Base-by-base conservation (phyloP, 2,888 invertebrate genomes). In the Marasmarcha lunaedactyla region DNA sequence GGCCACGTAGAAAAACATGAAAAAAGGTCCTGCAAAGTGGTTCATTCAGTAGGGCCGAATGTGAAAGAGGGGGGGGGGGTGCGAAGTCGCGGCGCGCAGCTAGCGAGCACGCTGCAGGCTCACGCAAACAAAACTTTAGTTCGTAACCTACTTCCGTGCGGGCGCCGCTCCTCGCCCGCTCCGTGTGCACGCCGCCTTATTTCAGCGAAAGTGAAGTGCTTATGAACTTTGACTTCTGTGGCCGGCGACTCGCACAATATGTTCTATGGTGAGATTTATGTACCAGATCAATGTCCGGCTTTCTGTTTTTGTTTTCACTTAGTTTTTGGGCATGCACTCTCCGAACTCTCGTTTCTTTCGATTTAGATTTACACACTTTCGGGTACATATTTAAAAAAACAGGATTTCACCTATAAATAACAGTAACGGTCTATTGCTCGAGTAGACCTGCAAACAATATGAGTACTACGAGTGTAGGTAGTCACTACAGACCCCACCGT, bases 71-170 rank as follows among this genome's bases (percentile, higher is more conserved):
- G 47, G 45, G 41, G 54, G 52, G 54, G 51, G 34, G 54, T 53
- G 54, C 41, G 46, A 39, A 48, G 51, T 51, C 64, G 65, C 60
- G 68, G 63, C 68, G 55, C 56, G 53, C 47, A 50, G 47, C 66
- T 62, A 64, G 68, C 58, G 64, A 73, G 69, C 69, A 20, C 20
- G 71, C 66, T 74, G 74, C 81, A 83, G 79, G 83, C 79, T 81
- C 83, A 78, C 81, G 77, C 81, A 76, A 83, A 83, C 81, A 78
- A 83, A 81, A 81, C 76, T 83, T 83, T 83, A 83, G 83, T 83
- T 77, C 76, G 62, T 81, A 83, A 83, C 83, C 83, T 81, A 83
- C 83, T 81, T 83, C 83, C 81, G 83, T 71, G 77, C 81, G 79
- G 71, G 79, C 72, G 77, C 78, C 78, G 73, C 71, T 65, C 74